Evolutionary conservation across 1,140 invertebrate genomes (phyloP), one percentile per base, ranked within the genome.

Genomic region (Meloidogyne chitwoodi): DNA sequence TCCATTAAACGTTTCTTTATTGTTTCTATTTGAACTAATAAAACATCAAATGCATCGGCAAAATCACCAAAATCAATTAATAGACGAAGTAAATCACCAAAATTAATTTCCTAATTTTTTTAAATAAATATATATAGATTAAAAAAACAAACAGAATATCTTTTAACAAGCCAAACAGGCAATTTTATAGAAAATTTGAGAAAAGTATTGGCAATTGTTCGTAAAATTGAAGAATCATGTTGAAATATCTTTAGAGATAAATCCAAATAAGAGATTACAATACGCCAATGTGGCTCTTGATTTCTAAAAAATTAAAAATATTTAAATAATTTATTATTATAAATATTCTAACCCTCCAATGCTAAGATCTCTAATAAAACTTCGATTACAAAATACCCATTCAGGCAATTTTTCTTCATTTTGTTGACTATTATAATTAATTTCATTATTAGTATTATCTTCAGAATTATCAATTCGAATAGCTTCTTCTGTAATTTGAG

Each of bases 41-140:
- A 62, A 19, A 74, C 19, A 14, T 11, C 63, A 41, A 81, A 80
- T 24, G 80, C 80, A 34, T 83, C 68, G 11, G 31, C 22, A 10
- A 81, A 61, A 38, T 81, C 80, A 26, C 71, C 81, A 64, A 74
- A 81, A 34, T 81, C 80, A 41, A 83, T 82, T 63, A 81, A 67
- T 34, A 44, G 16, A 27, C 75, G 69, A 24, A 83, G 29, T 26
- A 78, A 80, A 67, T 81, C 73, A 14, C 78, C 81, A 72, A 70
- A 80, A 48, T 81, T 67, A 22, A 79, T 34, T 31, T 72, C 61
- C 80, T 81, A 61, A 41, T 75, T 74, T 2, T 14, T 69, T 64
- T 34, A 41, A 14, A 11, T 27, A 12, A 24, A 29, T 63, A 29
- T 16, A 16, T 74, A 26, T 31, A 19, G 8, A 1, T 38, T 26